These are phyloP conservation scores for Drosophila saltans DNA, from an alignment of 1,140 invertebrate species.

Conservation along the genomic window DNA sequence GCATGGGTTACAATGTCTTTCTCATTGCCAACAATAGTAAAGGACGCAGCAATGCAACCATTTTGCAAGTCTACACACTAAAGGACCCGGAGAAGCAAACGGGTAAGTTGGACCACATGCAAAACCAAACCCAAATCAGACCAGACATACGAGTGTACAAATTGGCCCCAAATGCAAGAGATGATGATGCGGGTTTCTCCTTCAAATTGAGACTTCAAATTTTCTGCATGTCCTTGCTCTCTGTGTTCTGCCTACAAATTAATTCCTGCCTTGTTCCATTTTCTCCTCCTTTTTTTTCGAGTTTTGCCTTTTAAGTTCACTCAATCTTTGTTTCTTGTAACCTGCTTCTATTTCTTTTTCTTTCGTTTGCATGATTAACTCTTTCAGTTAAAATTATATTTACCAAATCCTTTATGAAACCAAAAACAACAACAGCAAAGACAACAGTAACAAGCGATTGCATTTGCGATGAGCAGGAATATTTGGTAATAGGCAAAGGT, in stretches of 20 bases:
- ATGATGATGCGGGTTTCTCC: conserved; percentile 25
- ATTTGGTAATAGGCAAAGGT: conserved; percentile 51
- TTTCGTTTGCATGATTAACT: conserved; percentile 50
- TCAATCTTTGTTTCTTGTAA: conserved; percentile 39
- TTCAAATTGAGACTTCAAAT: conserved; percentile 42
- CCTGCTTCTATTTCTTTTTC: conserved; percentile 21
- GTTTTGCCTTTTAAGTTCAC: conserved; percentile 46
- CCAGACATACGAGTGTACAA: neutral
- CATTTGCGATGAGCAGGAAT: conserved; percentile 68
- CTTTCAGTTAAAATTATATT: conserved; percentile 74
- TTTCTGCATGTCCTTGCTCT: conserved; percentile 66
- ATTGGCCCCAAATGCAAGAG: conserved; percentile 13
- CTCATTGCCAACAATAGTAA: conserved; percentile 90
- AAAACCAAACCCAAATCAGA: too few species aligned
- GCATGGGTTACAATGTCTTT: conserved; percentile 87
- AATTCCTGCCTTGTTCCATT: conserved; percentile 51
- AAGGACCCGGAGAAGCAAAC: conserved; percentile 91
- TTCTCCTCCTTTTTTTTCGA: conserved; percentile 41
- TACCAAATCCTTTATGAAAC: conserved; percentile 60
- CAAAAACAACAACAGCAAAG: conserved; percentile 33
- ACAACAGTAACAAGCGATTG: conserved; percentile 57
- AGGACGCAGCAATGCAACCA: conserved; percentile 87
- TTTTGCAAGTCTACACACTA: conserved; percentile 88
- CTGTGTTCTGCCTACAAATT: conserved; percentile 60
- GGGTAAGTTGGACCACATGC: conserved; percentile 84